A percentile compares a stretch with the other conserved stretches of the same genome.
Evolutionary conservation across 37 sponge, comb jelly and placozoan species (phyloP).

Genomic region (Cliona cf. orientalis): DNA sequence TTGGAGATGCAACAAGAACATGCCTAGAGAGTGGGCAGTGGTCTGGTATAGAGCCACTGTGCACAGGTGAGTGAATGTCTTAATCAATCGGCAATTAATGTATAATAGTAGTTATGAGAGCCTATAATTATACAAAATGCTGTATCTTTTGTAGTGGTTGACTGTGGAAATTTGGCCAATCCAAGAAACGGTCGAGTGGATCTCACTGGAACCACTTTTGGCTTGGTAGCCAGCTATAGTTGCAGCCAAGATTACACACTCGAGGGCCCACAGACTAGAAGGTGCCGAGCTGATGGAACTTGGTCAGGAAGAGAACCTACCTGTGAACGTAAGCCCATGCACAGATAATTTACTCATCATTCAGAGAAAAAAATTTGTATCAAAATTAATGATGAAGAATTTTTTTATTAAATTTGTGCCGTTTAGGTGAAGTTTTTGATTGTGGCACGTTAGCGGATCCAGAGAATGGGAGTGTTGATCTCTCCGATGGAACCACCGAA

Average conservation of each 20-base stretch:
- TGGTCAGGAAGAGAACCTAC: constrained; percentile 64
- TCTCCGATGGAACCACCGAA: constrained; percentile 28
- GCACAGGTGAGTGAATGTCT: constrained; percentile 37
- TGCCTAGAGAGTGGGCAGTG: constrained; percentile 59
- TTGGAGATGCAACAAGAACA: constrained; percentile 27
- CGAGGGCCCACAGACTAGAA: constrained; percentile 16
- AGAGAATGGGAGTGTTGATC: constrained; percentile 41
- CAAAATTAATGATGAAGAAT: background rate
- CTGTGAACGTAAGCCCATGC: constrained; percentile 17
- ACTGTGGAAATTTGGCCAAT: constrained; percentile 19
- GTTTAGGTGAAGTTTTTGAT: constrained; percentile 11
- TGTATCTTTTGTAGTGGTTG: constrained; percentile 12
- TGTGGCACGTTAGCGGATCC: constrained; percentile 35
- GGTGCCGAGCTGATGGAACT: constrained; percentile 42
- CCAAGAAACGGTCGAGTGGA: constrained; percentile 31
- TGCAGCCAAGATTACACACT: constrained; percentile 44
- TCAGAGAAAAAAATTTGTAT: background rate
- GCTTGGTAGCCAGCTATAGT: constrained; percentile 26
- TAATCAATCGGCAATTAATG: background rate
- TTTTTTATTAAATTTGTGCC: background rate
- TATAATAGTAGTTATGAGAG: too few relatives aligned
- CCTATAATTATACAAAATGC: too few relatives aligned
- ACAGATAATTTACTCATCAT: background rate
- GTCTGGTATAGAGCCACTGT: constrained; percentile 53
- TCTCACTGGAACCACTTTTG: constrained; percentile 15